Evolutionary conservation across 2,113 vertebrate species (phyloP).

Genomic region (Pimephales promelas): DNA sequence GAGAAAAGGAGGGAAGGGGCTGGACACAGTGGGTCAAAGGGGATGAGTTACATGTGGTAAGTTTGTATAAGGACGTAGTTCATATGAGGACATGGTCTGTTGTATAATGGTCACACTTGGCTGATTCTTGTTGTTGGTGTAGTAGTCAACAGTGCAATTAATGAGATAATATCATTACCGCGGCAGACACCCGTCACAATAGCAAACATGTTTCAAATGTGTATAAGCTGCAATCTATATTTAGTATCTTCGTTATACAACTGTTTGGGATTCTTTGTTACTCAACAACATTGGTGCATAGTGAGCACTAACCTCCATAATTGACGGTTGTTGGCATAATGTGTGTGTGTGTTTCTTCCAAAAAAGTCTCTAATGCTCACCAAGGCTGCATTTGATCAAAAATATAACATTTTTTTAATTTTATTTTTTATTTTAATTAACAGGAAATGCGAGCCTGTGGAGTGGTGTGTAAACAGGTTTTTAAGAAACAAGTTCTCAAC

Average conservation of each 20-base stretch:
- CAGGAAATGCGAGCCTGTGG: slow-evolving; percentile 91
- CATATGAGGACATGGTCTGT: neutral
- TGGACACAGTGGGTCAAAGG: slow-evolving; percentile 97
- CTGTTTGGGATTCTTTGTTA: neutral
- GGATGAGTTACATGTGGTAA: slow-evolving; percentile 93
- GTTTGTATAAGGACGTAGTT: neutral
- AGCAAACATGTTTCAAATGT: neutral
- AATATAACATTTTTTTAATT: neutral
- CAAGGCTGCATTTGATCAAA: neutral
- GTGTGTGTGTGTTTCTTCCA: neutral
- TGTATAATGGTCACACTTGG: slow-evolving; percentile 22
- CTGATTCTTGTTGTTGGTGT: neutral
- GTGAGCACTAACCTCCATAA: neutral
- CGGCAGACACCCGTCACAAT: neutral
- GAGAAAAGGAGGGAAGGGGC: slow-evolving; percentile 92
- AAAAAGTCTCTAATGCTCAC: neutral
- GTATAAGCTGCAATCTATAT: neutral
- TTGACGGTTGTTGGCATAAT: neutral
- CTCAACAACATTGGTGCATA: neutral
- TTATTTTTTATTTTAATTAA: neutral
- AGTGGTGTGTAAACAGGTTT: slow-evolving; percentile 86
- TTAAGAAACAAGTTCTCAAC: slow-evolving; percentile 74
- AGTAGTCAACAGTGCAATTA: neutral
- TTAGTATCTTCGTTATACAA: neutral
- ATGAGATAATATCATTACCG: neutral